Conservation (phyloP, 2,888 invertebrate species). For the Torymus aiolomorphi region DNA sequence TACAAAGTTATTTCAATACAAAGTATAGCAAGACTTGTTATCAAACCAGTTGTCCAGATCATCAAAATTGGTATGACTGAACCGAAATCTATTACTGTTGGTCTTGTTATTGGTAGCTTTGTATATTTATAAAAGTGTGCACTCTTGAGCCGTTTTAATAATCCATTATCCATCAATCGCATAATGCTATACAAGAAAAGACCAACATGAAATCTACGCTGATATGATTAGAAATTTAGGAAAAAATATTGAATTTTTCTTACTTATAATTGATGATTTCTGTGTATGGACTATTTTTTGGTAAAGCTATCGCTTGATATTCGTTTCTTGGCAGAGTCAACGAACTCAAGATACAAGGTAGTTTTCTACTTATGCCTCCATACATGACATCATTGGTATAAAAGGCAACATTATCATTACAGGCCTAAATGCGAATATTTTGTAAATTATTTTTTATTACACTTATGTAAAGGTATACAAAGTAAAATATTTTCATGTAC, state of each 20-base stretch:
- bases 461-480: neutral
- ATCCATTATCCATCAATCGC: constrained; percentile 1
- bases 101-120: neutral
- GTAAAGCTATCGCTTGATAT: neutral
- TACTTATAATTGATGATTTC: constrained; percentile 31
- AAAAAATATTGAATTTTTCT: neutral
- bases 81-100: neutral
- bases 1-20: neutral
- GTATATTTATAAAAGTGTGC: constrained; percentile 1
- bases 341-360: neutral
- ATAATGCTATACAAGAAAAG: constrained; percentile 17
- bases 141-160: neutral
- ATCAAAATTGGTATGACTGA: constrained; percentile 21
- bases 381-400: neutral
- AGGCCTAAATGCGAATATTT: neutral
- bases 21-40: constrained; percentile 4
- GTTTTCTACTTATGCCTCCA: neutral
- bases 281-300: constrained; percentile 32
- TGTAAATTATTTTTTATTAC: neutral
- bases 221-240: neutral
- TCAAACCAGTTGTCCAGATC: constrained; percentile 23
- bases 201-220: neutral
- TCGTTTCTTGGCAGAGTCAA: neutral
- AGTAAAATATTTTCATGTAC: neutral
- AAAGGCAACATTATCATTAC: constrained; percentile 17